Evolutionary conservation across 2,113 vertebrate genomes (phyloP).

Genomic region (Cinclus mexicanus): DNA sequence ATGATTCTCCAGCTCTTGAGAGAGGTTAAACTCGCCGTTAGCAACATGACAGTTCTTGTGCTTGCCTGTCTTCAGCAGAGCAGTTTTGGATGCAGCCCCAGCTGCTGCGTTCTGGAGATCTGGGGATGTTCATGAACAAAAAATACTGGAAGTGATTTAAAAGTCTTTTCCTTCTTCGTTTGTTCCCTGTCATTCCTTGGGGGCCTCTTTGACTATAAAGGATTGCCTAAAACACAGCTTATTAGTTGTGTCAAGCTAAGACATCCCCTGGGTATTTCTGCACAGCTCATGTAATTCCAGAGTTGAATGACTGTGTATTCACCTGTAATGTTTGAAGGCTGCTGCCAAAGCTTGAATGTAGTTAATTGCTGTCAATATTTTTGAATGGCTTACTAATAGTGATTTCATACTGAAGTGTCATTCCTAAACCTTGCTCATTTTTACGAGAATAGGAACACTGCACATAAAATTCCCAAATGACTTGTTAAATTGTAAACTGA

Average conservation of each 20-base stretch:
- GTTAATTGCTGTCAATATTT: slow-evolving; percentile 70
- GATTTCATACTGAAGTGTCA: slow-evolving; percentile 63
- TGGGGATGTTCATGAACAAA: background rate
- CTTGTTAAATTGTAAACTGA: slow-evolving; percentile 60
- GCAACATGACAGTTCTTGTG: background rate
- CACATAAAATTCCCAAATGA: slow-evolving; percentile 44
- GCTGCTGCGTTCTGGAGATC: background rate
- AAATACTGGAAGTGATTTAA: background rate
- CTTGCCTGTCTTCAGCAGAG: background rate
- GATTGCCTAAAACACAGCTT: slow-evolving; percentile 65
- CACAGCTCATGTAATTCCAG: slow-evolving; percentile 67
- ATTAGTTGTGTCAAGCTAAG: slow-evolving; percentile 66
- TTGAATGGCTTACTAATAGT: slow-evolving; percentile 68
- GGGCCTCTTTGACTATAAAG: slow-evolving; percentile 5
- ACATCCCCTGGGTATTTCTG: slow-evolving; percentile 70
- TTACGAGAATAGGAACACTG: slow-evolving; percentile 47
- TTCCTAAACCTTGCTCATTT: slow-evolving; percentile 60
- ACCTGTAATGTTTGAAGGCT: slow-evolving; percentile 66
- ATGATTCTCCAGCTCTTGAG: background rate
- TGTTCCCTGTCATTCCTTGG: slow-evolving; percentile 26
- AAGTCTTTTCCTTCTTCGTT: background rate
- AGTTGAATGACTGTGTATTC: slow-evolving; percentile 56
- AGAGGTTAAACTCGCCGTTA: background rate
- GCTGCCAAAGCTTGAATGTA: slow-evolving; percentile 64
- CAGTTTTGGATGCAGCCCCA: background rate